phyloP scores from a whole-genome alignment of 2,888 invertebrate genomes.

The Anoplius nigerrimus region DNA sequence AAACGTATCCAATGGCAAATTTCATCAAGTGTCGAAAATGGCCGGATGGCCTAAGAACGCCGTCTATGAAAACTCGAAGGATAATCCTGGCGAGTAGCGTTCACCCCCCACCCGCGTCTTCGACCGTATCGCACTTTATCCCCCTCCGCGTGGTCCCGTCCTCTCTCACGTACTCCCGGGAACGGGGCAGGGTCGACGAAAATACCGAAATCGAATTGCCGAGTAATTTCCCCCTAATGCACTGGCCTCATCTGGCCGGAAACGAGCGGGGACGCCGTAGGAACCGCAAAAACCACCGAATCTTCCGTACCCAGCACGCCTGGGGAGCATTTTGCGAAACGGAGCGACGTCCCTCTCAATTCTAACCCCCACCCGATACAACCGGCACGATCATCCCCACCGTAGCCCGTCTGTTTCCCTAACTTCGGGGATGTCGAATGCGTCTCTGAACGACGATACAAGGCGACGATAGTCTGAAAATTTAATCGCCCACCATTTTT shows the following conservation, averaged over 20 bases:
- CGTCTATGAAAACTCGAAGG: constrained; percentile 16
- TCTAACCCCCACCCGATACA: too few relatives aligned
- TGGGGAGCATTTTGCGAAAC: constrained; percentile 4
- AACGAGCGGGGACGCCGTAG: constrained; percentile 31
- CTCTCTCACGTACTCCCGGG: neutral
- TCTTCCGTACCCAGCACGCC: constrained; percentile 14
- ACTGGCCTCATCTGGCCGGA: constrained; percentile 45
- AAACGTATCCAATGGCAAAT: neutral
- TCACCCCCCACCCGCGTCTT: neutral
- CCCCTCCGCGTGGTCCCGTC: neutral
- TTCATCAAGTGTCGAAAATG: neutral
- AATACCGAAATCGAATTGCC: constrained; percentile 60
- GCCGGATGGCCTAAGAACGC: constrained; percentile 15
- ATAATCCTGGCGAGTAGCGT: constrained; percentile 1
- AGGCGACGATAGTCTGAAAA: too few relatives aligned
- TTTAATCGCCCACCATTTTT: too few relatives aligned
- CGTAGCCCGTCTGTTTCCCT: too few relatives aligned
- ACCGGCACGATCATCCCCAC: too few relatives aligned
- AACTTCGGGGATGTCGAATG: too few relatives aligned
- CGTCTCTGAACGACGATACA: too few relatives aligned
- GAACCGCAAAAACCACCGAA: constrained; percentile 33
- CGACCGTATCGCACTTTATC: neutral
- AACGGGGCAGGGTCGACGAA: constrained; percentile 33
- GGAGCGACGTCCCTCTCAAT: constrained; percentile 12
- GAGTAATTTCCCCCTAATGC: constrained; percentile 65